Evolutionary conservation across 2,797 vertebrate genomes (phyloP).

Genomic region (Sebastes itinus): DNA sequence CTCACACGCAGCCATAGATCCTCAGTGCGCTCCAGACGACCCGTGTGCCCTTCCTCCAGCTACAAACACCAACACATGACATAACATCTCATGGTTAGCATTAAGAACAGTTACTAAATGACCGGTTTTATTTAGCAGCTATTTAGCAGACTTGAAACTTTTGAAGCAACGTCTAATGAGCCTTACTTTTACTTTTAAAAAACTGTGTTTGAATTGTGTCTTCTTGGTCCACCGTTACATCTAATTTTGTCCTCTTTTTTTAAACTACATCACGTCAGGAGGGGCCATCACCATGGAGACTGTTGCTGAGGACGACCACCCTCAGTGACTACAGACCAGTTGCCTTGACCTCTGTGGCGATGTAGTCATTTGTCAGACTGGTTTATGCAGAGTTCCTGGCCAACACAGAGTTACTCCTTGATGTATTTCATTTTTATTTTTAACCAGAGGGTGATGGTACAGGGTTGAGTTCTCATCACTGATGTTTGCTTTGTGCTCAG

Average conservation of each 20-base stretch:
- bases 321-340: background rate
- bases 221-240: background rate
- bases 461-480: background rate
- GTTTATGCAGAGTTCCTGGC: background rate
- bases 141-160: background rate
- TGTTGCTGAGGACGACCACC: background rate
- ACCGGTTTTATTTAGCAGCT: background rate
- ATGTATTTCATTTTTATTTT: background rate
- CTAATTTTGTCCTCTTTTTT: background rate
- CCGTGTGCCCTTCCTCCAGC: constrained; percentile 96
- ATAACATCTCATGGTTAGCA: constrained; percentile 5
- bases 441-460: background rate
- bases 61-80: constrained; percentile 59
- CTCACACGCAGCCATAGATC: constrained; percentile 96
- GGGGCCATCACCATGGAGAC: background rate
- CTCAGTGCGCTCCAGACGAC: constrained; percentile 94
- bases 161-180: background rate
- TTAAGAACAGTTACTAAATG: background rate
- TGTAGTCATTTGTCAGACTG: background rate
- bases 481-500: background rate
- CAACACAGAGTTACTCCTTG: background rate
- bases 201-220: too few species aligned
- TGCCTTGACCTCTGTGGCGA: background rate
- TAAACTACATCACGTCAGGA: background rate
- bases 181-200: background rate